Conservation (phyloP, 2,797 vertebrate genomes). For the Cheirogaleus major region DNA sequence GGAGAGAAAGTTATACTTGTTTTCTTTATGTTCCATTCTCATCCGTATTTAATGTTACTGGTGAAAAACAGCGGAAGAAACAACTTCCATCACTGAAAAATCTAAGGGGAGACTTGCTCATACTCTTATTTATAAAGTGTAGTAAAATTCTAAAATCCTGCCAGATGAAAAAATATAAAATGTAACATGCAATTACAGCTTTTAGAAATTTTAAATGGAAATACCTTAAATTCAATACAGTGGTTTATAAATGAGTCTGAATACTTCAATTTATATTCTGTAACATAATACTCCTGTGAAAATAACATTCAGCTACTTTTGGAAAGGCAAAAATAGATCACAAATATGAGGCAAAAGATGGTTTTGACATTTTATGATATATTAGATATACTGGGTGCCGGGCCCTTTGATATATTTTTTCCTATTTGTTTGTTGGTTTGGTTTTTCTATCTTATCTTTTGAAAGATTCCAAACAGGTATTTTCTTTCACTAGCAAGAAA, state of each 20-base stretch:
- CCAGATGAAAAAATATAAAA: not conserved
- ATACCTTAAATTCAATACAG: not conserved
- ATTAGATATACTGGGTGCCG: not conserved
- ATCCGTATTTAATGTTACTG: not conserved
- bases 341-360: not conserved
- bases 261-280: not conserved
- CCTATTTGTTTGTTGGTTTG: not conserved
- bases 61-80: not conserved
- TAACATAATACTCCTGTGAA: not conserved
- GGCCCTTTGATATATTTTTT: not conserved
- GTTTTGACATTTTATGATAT: not conserved
- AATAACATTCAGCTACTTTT: not conserved
- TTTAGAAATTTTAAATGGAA: constrained; percentile 1
- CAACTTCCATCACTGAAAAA: not conserved
- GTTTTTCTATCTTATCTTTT: not conserved
- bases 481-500: not conserved
- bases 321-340: not conserved
- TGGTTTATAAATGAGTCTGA: not conserved
- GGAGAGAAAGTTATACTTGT: not conserved
- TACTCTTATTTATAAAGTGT: not conserved
- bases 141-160: not conserved
- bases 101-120: not conserved
- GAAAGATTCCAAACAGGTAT: not conserved
- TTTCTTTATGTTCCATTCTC: not conserved
- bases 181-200: not conserved